Percentiles rank a stretch among this genome's conserved stretches.
Evolutionary conservation across 2,888 invertebrate species (phyloP).

Genomic region (Polydrusus pterygomalis): DNA sequence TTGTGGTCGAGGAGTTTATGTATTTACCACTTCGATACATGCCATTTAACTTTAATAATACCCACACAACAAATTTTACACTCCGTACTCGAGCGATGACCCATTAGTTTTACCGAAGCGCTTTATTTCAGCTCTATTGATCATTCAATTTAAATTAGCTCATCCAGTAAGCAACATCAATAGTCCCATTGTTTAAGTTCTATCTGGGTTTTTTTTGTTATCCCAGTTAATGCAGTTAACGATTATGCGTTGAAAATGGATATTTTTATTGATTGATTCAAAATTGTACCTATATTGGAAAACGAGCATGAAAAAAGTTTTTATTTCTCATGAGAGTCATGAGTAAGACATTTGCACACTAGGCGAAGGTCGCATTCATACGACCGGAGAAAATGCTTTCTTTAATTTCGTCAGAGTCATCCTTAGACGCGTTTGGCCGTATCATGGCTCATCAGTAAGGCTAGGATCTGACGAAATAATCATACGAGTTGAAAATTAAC

Average conservation of each 20-base stretch:
- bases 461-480: too few species aligned
- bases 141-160: slow-evolving; percentile 25
- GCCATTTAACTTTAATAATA: slow-evolving; percentile 26
- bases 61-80: slow-evolving; percentile 27
- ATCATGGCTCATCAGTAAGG: too few species aligned
- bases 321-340: too few species aligned
- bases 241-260: neutral
- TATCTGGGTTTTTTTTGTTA: slow-evolving; percentile 13
- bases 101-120: slow-evolving; percentile 22
- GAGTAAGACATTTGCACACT: too few species aligned
- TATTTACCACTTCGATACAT: slow-evolving; percentile 23
- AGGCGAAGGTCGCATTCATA: too few species aligned
- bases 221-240: neutral
- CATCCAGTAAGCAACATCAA: slow-evolving; percentile 15
- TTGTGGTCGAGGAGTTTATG: slow-evolving; percentile 23
- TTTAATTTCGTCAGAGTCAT: too few species aligned
- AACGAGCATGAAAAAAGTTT: too few species aligned
- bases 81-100: slow-evolving; percentile 25
- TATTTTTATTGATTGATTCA: neutral
- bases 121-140: slow-evolving; percentile 26
- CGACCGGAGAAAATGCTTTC: too few species aligned
- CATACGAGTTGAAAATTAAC: too few species aligned
- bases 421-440: too few species aligned
- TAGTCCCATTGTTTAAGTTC: slow-evolving; percentile 18
- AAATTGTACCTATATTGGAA: too few species aligned